Evolutionary conservation across 2,888 invertebrate genomes (phyloP), one percentile per base, ranked within the genome.

Genomic region (Erannis defoliaria): DNA sequence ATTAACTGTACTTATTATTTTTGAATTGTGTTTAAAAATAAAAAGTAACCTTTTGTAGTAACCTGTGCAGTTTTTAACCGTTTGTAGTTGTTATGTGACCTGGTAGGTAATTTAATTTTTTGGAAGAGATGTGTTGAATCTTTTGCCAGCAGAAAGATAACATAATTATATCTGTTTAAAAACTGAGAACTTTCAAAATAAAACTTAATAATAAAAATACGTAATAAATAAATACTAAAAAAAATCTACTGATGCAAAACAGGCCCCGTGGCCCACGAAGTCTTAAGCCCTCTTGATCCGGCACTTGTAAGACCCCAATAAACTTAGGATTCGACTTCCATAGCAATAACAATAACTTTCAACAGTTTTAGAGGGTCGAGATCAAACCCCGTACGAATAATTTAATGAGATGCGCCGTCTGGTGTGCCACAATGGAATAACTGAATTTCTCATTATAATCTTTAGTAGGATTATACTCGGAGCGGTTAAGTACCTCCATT

Each of bases 381-480:
- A 66, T 61, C 62, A 69, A 71, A 67, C 64, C 70, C 71, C 64
- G 64, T 66, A 68, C 72, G 77, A 78, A 77, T 77, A 77, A 78
- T 78, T 76, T 74, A 76, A 72, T 72, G 68, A 70, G 70, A 72
- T 67, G 65, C 65, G 70, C 66, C 58, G 42, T 65, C 65, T 58
- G 68, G 65, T 62, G 65, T 55, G 45, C 62, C 55, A 67, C 68
- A 73, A 71, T 73, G 73, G 73, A 75, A 77, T 75, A 73, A 67
- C 67, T 66, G 70, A 76, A 81, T 78, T 75, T 71, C 73, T 77
- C 72, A 73, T 75, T 77, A 78, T 78, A 79, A 81, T 81, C 80
- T 77, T 79, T 72, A 75, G 76, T 71, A 68, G 75, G 71, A 76
- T 76, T 74, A 77, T 72, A 71, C 71, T 66, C 70, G 74, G 70